These are phyloP conservation scores for Limnephilus marmoratus DNA, from an alignment of 2,888 invertebrate species.

Conservation along the genomic window DNA sequence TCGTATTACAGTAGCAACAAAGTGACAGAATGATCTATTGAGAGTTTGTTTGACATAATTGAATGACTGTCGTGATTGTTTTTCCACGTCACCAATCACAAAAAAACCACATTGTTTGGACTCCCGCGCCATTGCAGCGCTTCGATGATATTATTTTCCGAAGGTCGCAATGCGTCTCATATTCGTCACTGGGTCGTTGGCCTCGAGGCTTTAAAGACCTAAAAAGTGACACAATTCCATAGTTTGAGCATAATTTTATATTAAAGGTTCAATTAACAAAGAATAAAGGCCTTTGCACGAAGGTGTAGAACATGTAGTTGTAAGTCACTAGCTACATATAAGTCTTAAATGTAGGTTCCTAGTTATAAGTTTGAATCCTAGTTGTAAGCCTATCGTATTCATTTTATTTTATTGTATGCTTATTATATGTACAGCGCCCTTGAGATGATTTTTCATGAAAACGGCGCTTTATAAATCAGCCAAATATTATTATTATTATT, in stretches of 20 bases:
- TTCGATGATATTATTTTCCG: neutral
- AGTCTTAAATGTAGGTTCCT: no score
- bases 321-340: no score
- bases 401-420: no score
- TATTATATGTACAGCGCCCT: no score
- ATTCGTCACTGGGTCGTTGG: neutral
- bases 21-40: neutral
- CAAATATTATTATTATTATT: no score
- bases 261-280: neutral
- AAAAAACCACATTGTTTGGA: neutral
- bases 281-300: neutral
- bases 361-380: no score
- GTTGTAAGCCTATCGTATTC: no score
- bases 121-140: neutral
- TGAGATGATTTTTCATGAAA: no score
- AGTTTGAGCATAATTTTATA: neutral
- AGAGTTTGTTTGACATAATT: neutral
- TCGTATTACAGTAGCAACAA: neutral
- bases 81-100: no score
- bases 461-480: no score
- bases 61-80: neutral
- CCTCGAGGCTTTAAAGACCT: neutral
- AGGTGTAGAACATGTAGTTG: neutral
- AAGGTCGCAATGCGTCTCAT: neutral
- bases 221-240: neutral